Percentiles rank a stretch among this genome's conserved stretches.
These are phyloP conservation scores for Podarcis lilfordi DNA, from an alignment of 2,797 vertebrate species.

Conservation along the genomic window DNA sequence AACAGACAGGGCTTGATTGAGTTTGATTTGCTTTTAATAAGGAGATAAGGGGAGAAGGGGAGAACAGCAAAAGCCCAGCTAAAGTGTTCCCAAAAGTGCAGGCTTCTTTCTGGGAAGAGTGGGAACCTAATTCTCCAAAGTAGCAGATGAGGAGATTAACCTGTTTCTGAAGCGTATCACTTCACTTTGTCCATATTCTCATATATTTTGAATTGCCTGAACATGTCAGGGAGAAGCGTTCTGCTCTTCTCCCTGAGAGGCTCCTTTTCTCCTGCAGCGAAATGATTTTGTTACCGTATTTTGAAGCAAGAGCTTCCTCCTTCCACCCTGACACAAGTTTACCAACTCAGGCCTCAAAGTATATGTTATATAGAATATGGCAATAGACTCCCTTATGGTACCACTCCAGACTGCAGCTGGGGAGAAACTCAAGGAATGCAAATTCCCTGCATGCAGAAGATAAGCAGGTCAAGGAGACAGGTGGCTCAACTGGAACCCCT, in stretches of 20 bases:
- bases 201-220: too few species aligned
- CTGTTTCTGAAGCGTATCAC: neutral
- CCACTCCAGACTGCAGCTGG: too few species aligned
- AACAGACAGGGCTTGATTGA: neutral
- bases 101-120: neutral
- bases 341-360: too few species aligned
- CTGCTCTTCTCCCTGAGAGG: neutral
- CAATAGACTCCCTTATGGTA: too few species aligned
- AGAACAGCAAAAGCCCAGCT: neutral
- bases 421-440: too few species aligned
- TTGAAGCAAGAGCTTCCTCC: neutral
- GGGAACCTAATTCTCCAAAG: neutral
- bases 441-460: too few species aligned
- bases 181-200: neutral
- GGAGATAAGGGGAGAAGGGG: neutral
- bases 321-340: neutral
- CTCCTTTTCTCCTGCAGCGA: neutral
- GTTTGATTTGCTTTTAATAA: constrained; percentile 15
- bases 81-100: neutral
- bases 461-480: too few species aligned
- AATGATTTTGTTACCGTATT: neutral
- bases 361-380: too few species aligned
- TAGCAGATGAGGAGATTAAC: neutral
- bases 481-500: too few species aligned
- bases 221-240: neutral